These are phyloP conservation scores for Caenorhabditis sp. DNA, from an alignment of 2,888 invertebrate genomes.

Conservation along the genomic window DNA sequence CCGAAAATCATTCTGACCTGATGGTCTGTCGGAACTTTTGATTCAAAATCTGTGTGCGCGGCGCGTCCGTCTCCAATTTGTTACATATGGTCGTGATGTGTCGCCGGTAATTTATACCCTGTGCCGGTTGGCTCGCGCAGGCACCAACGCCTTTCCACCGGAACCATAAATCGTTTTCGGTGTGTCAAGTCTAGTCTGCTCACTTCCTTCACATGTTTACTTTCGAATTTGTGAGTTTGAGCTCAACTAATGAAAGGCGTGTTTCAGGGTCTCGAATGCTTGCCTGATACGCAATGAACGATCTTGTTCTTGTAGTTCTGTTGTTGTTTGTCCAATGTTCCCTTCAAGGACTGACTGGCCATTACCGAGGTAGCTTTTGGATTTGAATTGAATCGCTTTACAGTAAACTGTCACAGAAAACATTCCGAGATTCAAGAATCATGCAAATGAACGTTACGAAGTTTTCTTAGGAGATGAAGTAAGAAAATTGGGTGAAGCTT, in stretches of 20 bases:
- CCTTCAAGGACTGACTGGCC: conserved; percentile 6
- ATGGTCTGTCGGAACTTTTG: conserved; percentile 27
- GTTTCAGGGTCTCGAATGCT: conserved; percentile 35
- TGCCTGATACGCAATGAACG: conserved; percentile 18
- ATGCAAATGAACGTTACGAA: conserved; percentile 46
- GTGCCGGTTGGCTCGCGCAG: conserved; percentile 3
- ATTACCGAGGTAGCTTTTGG: conserved; percentile 51
- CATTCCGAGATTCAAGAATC: conserved; percentile 55
- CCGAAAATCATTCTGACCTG: neutral
- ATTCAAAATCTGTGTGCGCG: conserved; percentile 1
- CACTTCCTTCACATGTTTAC: conserved; percentile 18
- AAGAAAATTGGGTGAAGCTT: neutral
- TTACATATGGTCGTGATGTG: conserved; percentile 35
- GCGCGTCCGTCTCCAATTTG: conserved; percentile 28
- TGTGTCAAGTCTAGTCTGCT: neutral
- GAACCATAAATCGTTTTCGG: conserved; percentile 41
- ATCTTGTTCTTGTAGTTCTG: neutral
- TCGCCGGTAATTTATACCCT: conserved; percentile 41
- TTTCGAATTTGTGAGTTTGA: neutral
- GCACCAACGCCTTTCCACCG: conserved; percentile 1
- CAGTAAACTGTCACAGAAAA: conserved; percentile 50
- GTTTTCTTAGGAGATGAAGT: conserved; percentile 60
- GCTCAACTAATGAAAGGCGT: neutral
- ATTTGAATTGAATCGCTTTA: neutral
- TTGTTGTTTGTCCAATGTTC: neutral